Evolutionary conservation across 2,888 invertebrate genomes (phyloP).

Genomic region (Lucinisca nassula): DNA sequence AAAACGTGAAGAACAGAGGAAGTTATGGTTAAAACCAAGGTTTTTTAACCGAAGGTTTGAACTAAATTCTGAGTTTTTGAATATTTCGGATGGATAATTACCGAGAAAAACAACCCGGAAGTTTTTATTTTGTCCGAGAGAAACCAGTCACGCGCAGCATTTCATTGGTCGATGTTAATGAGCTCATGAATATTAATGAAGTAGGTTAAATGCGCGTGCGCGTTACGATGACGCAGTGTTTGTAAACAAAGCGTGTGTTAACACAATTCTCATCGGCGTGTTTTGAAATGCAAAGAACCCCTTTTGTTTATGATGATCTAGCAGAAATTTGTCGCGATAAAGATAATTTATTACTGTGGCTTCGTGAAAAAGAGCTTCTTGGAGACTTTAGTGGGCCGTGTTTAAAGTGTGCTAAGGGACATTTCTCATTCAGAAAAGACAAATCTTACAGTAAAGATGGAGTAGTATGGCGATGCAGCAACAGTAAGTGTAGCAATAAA

Average conservation of each 20-base stretch:
- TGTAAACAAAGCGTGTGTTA: background rate
- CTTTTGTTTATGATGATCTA: background rate
- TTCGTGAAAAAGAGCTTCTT: conserved; percentile 1
- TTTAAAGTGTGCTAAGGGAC: background rate
- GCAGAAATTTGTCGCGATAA: background rate
- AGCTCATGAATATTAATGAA: background rate
- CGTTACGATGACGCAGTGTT: background rate
- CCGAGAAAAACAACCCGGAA: background rate
- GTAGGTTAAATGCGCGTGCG: background rate
- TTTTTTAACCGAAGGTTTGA: background rate
- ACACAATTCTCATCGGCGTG: background rate
- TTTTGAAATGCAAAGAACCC: background rate
- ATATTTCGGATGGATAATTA: background rate
- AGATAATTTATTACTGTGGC: background rate
- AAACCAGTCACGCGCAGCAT: background rate
- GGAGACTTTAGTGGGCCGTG: background rate
- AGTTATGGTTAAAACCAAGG: background rate
- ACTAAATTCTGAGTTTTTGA: background rate
- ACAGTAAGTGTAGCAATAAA: background rate
- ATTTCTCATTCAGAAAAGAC: background rate
- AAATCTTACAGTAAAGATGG: background rate
- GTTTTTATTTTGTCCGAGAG: background rate
- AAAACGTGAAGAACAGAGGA: background rate
- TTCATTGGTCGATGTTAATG: conserved; percentile 1
- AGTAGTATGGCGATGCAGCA: background rate